phyloP scores from a whole-genome alignment of 1,140 invertebrate genomes.

The Heliothis subflexa region DNA sequence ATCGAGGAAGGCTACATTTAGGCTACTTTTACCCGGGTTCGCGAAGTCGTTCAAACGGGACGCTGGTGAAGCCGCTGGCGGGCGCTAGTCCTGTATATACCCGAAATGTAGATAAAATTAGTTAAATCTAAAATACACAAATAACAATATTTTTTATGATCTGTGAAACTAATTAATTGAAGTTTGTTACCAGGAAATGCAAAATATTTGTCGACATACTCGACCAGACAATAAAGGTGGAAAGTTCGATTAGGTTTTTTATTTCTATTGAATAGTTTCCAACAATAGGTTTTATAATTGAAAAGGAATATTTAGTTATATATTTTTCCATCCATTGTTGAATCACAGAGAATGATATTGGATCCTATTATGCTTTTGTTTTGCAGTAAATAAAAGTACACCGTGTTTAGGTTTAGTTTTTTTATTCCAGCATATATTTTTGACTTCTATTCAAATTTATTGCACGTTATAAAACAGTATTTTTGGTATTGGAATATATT shows the following conservation, averaged over 20 bases:
- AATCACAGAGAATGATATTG: background rate
- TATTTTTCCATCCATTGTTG: constrained; percentile 6
- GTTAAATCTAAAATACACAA: too few relatives aligned
- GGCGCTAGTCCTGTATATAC: too few relatives aligned
- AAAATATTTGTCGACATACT: background rate
- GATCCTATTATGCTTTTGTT: constrained; percentile 12
- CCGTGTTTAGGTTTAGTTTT: background rate
- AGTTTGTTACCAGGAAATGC: background rate
- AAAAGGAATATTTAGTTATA: background rate
- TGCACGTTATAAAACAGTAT: too few relatives aligned
- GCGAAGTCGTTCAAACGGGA: too few relatives aligned
- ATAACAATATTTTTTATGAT: too few relatives aligned
- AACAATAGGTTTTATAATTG: constrained; percentile 15
- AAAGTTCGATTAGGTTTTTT: background rate
- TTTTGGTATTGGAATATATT: too few relatives aligned
- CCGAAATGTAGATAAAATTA: too few relatives aligned
- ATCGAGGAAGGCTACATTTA: too few relatives aligned
- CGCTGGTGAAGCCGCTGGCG: too few relatives aligned
- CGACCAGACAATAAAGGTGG: background rate
- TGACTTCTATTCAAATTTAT: background rate
- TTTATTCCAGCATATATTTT: background rate
- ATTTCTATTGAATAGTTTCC: constrained; percentile 9
- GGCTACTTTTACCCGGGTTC: too few relatives aligned
- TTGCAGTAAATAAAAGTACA: background rate
- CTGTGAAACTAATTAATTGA: background rate